Percentiles rank a stretch among this genome's conserved stretches.
Evolutionary conservation across 1,140 invertebrate genomes (phyloP).

Genomic region (Chrysoperla carnea): DNA sequence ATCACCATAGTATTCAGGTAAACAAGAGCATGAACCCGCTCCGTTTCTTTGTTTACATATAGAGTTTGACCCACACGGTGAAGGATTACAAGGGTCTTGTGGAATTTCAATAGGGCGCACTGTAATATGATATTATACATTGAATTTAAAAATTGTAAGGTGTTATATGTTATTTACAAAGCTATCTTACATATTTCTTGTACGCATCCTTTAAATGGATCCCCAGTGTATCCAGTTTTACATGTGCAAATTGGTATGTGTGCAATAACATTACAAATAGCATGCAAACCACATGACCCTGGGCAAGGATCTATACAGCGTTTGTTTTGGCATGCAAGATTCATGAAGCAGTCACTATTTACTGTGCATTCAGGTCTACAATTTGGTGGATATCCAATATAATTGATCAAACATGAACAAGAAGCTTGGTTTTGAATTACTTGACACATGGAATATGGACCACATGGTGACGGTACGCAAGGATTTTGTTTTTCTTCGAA

Average conservation of each 20-base stretch:
- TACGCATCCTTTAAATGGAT: constrained; percentile 34
- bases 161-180: background rate
- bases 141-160: too few relatives aligned
- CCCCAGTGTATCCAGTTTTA: constrained; percentile 27
- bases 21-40: constrained; percentile 49
- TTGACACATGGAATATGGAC: constrained; percentile 43
- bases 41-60: constrained; percentile 55
- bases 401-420: constrained; percentile 40
- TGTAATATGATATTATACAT: constrained; percentile 13
- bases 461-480: constrained; percentile 52
- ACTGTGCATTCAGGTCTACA: constrained; percentile 44
- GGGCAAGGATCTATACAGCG: constrained; percentile 50
- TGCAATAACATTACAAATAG: constrained; percentile 40
- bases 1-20: constrained; percentile 49
- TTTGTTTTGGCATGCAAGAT: constrained; percentile 41
- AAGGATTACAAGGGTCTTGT: constrained; percentile 33
- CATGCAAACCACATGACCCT: constrained; percentile 41
- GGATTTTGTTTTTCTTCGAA: constrained; percentile 42
- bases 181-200: background rate
- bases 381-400: constrained; percentile 37
- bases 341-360: constrained; percentile 38
- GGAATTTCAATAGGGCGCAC: constrained; percentile 24
- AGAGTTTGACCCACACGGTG: constrained; percentile 67
- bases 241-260: constrained; percentile 43
- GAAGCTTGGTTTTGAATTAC: constrained; percentile 32